Evolutionary conservation across 2,113 vertebrate genomes (phyloP), one percentile per base, ranked within the genome.

Genomic region (Ceuthmochares aereus): DNA sequence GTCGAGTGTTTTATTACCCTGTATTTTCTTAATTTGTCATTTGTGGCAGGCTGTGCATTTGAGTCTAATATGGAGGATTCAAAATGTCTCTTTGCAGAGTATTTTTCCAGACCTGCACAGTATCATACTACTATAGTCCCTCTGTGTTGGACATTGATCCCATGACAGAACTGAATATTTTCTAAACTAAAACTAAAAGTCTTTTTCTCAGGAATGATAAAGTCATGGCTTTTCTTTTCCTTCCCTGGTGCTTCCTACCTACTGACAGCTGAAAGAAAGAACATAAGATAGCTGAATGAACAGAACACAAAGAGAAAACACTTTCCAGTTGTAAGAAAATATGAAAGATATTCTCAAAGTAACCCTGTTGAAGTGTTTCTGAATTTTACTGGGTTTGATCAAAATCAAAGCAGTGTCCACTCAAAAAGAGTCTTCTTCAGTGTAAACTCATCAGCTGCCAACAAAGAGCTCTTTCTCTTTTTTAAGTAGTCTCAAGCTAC

Each of bases 21-120:
- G 90, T 88, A 73, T 93, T 96, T 94, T 60, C 83, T 92, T 93
- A 92, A 93, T 82, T 96, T 92, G 54, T 25, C 32, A 8, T 84
- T 87, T 95, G 80, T 58, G 60, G 21, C 83, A 90, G 83, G 56
- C 54, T 82, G 27, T 4, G 10, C 72, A 45, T 84, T 40, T 84
- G 49, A 58, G 47, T 60, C 49, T 93, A 92, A 94, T 93, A 80
- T 68, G 56, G 40, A 89, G 34, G 29, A 85, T 90, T 85, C 82
- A 77, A 47, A 79, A 81, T 9, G 42, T 93, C 11, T 92, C 17
- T 89, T 73, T 60, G 49, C 30, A 60, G 82, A 83, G 43, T 22
- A 60, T 64, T 88, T 93, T 94, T 90, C 55, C 60, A 87, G 43
- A 70, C 32, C 43, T 56, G 13, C 26, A 34, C 17, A 64, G 30